A percentile compares a stretch with the other conserved stretches of the same genome.
Conservation (phyloP, 2,113 vertebrate species). For the Rhineura floridana region DNA sequence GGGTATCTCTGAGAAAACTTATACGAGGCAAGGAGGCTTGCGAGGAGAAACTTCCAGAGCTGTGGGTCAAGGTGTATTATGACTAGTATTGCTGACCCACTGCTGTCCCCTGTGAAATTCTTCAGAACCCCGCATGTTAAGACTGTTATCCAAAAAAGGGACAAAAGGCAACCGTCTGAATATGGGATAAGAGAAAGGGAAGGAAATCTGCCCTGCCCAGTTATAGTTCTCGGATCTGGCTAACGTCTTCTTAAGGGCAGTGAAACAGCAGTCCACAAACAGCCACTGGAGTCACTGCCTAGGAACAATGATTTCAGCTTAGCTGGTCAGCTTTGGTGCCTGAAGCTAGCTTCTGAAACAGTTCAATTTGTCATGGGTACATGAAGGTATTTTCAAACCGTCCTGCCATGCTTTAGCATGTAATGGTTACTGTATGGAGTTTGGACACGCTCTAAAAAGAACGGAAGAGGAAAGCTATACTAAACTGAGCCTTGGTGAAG, state of each 20-base stretch:
- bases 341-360: slow-evolving; percentile 55
- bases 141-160: slow-evolving; percentile 49
- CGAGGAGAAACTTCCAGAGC: background rate
- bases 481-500: slow-evolving; percentile 11
- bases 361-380: slow-evolving; percentile 66
- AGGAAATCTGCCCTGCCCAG: slow-evolving; percentile 67
- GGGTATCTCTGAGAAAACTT: background rate
- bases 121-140: slow-evolving; percentile 52
- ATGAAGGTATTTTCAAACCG: slow-evolving; percentile 7
- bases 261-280: slow-evolving; percentile 72
- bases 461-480: slow-evolving; percentile 31
- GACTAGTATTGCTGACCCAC: background rate
- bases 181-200: slow-evolving; percentile 34
- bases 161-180: slow-evolving; percentile 31
- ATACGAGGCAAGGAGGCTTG: background rate
- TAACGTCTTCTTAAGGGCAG: slow-evolving; percentile 73
- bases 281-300: slow-evolving; percentile 69
- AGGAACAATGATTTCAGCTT: slow-evolving; percentile 79
- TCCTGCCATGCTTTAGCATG: background rate
- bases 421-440: background rate
- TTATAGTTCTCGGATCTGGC: slow-evolving; percentile 74
- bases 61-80: background rate
- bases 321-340: slow-evolving; percentile 69
- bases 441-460: background rate
- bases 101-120: slow-evolving; percentile 42